phyloP scores from a whole-genome alignment of 2,797 vertebrate species.

The Antrozous pallidus region DNA sequence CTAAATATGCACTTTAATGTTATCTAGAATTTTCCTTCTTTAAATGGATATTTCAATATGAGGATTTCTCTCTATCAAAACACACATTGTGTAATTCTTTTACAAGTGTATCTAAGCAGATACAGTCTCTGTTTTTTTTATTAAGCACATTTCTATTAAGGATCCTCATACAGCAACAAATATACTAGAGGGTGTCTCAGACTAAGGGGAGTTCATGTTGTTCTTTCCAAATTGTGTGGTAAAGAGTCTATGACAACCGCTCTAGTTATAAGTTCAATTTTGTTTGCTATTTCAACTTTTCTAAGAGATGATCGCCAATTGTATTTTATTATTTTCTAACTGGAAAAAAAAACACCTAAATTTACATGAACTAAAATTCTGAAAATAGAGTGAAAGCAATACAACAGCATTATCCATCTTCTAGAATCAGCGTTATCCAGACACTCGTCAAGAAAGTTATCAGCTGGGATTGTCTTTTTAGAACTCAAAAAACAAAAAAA shows the following conservation, averaged over 20 bases:
- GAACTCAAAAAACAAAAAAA: neutral
- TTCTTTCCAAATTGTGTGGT: neutral
- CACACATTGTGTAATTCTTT: neutral
- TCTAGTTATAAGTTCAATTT: slow-evolving; percentile 15
- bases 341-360: neutral
- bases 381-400: neutral
- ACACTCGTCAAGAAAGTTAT: neutral
- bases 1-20: neutral
- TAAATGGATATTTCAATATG: neutral
- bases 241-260: neutral
- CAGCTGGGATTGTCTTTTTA: neutral
- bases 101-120: neutral
- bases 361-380: neutral
- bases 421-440: neutral
- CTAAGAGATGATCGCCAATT: neutral
- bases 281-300: neutral
- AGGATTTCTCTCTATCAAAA: neutral
- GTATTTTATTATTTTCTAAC: neutral
- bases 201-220: neutral
- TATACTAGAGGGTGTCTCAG: neutral
- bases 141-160: neutral
- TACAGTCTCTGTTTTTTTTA: neutral
- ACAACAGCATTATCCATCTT: neutral
- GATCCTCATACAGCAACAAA: neutral
- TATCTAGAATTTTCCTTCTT: neutral